Evolutionary conservation across 2,888 invertebrate species (phyloP), one percentile per base, ranked within the genome.

Genomic region (Lasioglossum morio): DNA sequence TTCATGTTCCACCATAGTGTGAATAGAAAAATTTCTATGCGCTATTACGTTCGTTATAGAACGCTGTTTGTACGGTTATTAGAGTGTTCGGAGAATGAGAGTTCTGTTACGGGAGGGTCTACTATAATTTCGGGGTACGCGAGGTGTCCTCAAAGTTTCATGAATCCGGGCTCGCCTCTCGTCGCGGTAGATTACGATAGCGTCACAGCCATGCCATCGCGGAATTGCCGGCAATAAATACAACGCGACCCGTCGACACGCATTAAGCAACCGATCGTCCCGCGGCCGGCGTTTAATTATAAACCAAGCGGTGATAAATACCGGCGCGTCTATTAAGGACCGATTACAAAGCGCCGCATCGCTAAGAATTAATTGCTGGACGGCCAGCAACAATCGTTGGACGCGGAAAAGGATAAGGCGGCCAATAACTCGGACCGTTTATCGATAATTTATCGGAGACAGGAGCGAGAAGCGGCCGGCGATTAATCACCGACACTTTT

Each of bases 301-400:
- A 85, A 83, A 80, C 63, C 72, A 75, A 57, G 63, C 74, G 43
- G 72, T 57, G 80, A 86, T 89, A 89, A 89, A 90, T 89, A 81
- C 72, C 48, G 66, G 37, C 72, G 60, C 60, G 76, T 77, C 81
- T 85, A 86, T 88, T 80, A 72, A 76, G 73, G 66, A 69, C 37
- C 66, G 82, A 89, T 89, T 87, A 89, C 78, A 87, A 91, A 87
- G 89, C 79, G 82, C 46, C 81, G 81, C 81, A 81, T 82, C 80
- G 83, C 40, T 77, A 85, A 75, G 82, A 81, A 89, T 89, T 91
- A 89, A 91, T 91, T 81, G 79, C 72, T 57, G 77, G 73, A 69
- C 34, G 69, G 70, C 14, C 23, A 48, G 84, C 69, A 87, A 87
- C 84, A 83, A 84, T 81, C 84, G 74, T 72, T 73, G 53, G 34